These are phyloP conservation scores for Anthoscopus minutus DNA, from an alignment of 2,113 vertebrate species.

Conservation along the genomic window DNA sequence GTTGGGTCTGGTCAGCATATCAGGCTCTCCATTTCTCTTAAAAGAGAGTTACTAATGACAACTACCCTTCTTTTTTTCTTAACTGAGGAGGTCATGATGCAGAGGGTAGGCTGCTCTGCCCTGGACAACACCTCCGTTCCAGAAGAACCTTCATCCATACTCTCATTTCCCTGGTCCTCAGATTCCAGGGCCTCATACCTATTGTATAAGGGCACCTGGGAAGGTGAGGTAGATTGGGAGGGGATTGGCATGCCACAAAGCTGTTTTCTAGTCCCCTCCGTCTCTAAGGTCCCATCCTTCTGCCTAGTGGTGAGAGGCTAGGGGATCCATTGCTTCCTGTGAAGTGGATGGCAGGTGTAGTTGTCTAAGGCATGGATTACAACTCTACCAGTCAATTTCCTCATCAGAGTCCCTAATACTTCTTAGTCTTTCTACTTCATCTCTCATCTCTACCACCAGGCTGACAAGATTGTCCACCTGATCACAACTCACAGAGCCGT, in stretches of 20 bases:
- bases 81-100: background rate
- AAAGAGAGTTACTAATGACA: background rate
- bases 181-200: background rate
- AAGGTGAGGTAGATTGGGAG: background rate
- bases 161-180: background rate
- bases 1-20: background rate
- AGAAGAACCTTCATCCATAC: background rate
- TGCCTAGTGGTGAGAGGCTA: background rate
- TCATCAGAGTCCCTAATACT: background rate
- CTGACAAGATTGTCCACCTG: background rate
- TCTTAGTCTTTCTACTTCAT: background rate
- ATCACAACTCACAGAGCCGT: background rate
- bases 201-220: background rate
- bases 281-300: background rate
- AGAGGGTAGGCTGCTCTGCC: background rate
- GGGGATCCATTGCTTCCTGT: background rate
- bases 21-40: background rate
- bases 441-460: background rate
- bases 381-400: background rate
- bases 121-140: background rate
- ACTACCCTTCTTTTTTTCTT: background rate
- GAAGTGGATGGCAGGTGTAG: background rate
- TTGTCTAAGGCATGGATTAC: background rate
- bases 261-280: background rate
- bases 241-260: background rate